A percentile compares a stretch with the other conserved stretches of the same genome.
Conservation (phyloP, 2,888 invertebrate species). For the Drosophila kambysellisi region DNA sequence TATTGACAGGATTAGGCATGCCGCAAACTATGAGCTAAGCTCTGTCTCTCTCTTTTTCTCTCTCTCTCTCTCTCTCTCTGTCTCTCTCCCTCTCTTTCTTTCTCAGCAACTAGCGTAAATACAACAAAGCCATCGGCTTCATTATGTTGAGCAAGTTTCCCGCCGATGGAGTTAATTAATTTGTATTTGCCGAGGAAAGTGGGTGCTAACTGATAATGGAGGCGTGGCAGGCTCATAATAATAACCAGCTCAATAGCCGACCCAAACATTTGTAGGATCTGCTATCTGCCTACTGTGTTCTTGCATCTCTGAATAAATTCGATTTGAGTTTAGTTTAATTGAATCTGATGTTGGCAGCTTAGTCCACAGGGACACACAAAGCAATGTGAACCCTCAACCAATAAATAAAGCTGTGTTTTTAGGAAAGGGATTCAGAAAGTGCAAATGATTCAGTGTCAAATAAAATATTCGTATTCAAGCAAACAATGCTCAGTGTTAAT, state of each 20-base stretch:
- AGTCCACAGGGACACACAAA: neutral
- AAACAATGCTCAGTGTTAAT: neutral
- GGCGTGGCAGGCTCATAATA: conserved; percentile 28
- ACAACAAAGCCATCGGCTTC: conserved; percentile 28
- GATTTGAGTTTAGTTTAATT: conserved; percentile 14
- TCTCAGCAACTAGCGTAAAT: conserved; percentile 1
- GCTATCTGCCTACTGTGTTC: neutral
- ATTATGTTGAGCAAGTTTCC: conserved; percentile 18
- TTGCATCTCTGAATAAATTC: conserved; percentile 2
- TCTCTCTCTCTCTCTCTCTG: too few species aligned
- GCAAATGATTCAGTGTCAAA: neutral
- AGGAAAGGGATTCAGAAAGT: neutral
- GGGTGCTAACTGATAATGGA: neutral
- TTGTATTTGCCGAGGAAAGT: conserved; percentile 53
- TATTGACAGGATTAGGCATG: conserved; percentile 78
- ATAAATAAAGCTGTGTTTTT: neutral
- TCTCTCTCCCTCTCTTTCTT: neutral
- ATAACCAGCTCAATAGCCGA: conserved; percentile 18
- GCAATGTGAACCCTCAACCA: neutral
- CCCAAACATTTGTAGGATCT: conserved; percentile 22
- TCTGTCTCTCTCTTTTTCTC: neutral
- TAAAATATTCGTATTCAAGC: neutral
- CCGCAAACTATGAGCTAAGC: conserved; percentile 65
- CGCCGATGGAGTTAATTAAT: conserved; percentile 72
- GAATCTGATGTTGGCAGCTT: conserved; percentile 4